A percentile compares a stretch with the other conserved stretches of the same genome.
Conservation (phyloP, 2,888 invertebrate species). For the Parnassius orleans region DNA sequence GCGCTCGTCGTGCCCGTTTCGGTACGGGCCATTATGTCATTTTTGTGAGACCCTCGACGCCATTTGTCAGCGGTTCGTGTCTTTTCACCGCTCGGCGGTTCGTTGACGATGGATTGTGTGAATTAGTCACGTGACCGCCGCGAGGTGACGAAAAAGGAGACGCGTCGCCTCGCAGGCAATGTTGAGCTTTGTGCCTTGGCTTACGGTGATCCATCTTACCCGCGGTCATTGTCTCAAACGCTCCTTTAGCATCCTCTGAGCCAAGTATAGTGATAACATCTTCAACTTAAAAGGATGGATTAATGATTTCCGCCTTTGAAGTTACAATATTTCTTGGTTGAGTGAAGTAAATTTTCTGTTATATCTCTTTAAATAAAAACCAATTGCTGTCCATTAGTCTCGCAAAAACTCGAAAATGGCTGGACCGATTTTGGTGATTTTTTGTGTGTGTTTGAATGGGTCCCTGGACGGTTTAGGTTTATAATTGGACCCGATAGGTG, state of each 20-base stretch:
- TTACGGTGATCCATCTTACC: constrained; percentile 69
- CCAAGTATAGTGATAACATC: constrained; percentile 22
- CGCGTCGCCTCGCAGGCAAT: constrained; percentile 55
- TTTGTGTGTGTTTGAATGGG: too few species aligned
- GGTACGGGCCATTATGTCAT: constrained; percentile 78
- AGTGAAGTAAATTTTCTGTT: too few species aligned
- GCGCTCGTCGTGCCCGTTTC: constrained; percentile 68
- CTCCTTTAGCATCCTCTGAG: constrained; percentile 52
- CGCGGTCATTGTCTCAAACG: constrained; percentile 58
- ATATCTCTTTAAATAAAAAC: too few species aligned
- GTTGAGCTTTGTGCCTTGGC: constrained; percentile 54
- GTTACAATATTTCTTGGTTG: neutral
- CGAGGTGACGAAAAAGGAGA: constrained; percentile 80
- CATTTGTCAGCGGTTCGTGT: constrained; percentile 78
- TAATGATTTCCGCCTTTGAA: constrained; percentile 9
- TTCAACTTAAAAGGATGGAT: constrained; percentile 13
- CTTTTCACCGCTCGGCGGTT: constrained; percentile 71
- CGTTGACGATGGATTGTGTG: constrained; percentile 76
- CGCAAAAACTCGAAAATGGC: too few species aligned
- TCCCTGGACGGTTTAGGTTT: too few species aligned
- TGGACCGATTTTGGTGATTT: too few species aligned
- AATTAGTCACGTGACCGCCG: constrained; percentile 76
- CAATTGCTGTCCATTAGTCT: too few species aligned
- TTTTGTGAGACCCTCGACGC: constrained; percentile 76
- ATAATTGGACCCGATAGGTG: too few species aligned